Evolutionary conservation across 2,113 vertebrate species (phyloP).

Genomic region (Salminus brasiliensis): DNA sequence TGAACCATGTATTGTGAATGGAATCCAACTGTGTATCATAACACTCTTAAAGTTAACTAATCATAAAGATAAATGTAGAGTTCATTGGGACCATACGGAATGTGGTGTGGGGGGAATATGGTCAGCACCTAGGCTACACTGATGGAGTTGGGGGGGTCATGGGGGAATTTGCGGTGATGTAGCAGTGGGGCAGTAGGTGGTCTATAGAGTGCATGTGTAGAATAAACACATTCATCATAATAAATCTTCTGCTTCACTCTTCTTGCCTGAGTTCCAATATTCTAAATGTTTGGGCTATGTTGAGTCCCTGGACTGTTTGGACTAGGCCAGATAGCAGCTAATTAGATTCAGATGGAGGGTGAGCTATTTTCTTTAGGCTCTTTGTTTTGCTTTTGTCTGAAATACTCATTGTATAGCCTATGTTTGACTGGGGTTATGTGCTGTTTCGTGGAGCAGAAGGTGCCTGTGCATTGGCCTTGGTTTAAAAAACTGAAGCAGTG

Average conservation of each 20-base stretch:
- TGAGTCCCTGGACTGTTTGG: conserved; percentile 42
- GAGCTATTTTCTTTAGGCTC: conserved; percentile 18
- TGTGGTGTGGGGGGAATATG: neutral
- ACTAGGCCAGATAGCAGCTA: conserved; percentile 42
- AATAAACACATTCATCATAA: conserved; percentile 51
- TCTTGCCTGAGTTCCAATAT: conserved; percentile 33
- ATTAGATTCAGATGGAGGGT: conserved; percentile 52
- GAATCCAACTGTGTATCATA: too few species aligned
- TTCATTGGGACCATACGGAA: neutral
- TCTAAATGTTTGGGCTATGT: conserved; percentile 30
- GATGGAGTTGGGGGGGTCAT: neutral
- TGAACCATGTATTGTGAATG: too few species aligned
- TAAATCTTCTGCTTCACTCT: conserved; percentile 40
- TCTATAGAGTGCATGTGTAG: neutral
- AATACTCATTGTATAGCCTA: conserved; percentile 41
- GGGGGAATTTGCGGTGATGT: neutral
- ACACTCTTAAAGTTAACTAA: neutral
- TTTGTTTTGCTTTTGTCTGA: conserved; percentile 28
- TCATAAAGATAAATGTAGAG: neutral
- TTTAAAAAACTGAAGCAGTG: neutral
- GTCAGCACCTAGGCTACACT: neutral
- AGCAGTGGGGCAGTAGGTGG: neutral
- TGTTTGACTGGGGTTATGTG: conserved; percentile 21
- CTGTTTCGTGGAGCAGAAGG: neutral
- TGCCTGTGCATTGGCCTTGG: neutral